These are phyloP conservation scores for Stercorarius parasiticus DNA, from an alignment of 2,113 vertebrate species.

Conservation along the genomic window DNA sequence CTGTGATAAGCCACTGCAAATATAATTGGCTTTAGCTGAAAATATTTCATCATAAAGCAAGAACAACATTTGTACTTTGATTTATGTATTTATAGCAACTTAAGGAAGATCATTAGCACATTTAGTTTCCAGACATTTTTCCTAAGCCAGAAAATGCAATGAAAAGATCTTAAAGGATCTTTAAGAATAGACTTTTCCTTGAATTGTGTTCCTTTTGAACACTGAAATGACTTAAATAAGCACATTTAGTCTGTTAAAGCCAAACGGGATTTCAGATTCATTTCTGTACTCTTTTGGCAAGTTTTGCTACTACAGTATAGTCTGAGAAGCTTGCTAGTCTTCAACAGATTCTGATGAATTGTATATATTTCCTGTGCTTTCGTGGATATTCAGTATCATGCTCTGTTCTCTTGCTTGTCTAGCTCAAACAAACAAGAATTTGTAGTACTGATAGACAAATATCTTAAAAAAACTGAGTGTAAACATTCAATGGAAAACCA, in stretches of 20 bases:
- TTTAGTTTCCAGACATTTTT: conserved; percentile 48
- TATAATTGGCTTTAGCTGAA: conserved; percentile 71
- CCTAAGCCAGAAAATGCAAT: conserved; percentile 10
- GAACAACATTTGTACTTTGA: conserved; percentile 64
- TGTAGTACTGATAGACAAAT: background rate
- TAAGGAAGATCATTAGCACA: conserved; percentile 56
- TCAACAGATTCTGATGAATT: background rate
- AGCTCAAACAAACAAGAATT: background rate
- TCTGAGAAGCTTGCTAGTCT: background rate
- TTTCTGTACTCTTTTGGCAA: background rate
- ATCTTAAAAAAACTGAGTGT: background rate
- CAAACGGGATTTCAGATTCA: background rate
- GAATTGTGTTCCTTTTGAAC: background rate
- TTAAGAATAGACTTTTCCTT: background rate
- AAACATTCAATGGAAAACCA: background rate
- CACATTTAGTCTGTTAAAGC: background rate
- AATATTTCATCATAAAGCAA: conserved; percentile 65
- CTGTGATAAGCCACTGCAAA: conserved; percentile 76
- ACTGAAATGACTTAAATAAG: conserved; percentile 9
- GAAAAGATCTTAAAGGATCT: background rate
- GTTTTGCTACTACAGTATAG: background rate
- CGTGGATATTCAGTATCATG: background rate
- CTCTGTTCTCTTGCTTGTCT: background rate
- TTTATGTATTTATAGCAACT: conserved; percentile 67
- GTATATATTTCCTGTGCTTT: background rate